phyloP scores from a whole-genome alignment of 2,113 vertebrate species.

The Pungitius pungitius region DNA sequence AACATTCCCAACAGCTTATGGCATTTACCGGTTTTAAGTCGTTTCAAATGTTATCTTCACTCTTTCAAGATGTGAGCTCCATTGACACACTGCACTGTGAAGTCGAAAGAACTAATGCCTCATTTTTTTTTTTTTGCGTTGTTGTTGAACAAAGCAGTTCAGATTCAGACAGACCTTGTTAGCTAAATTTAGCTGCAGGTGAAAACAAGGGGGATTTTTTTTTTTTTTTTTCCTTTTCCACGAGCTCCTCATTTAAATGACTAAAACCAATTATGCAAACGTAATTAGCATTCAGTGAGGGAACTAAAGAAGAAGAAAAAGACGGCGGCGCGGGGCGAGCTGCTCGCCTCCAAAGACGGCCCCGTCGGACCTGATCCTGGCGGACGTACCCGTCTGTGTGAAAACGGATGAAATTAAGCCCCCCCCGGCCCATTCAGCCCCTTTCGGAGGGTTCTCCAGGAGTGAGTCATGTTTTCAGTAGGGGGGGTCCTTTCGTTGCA shows the following conservation, averaged over 20 bases:
- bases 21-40: conserved; percentile 46
- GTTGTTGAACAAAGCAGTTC: conserved; percentile 64
- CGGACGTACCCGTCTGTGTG: conserved; percentile 5
- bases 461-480: background rate
- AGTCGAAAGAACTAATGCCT: conserved; percentile 61
- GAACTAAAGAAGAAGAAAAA: conserved; percentile 38
- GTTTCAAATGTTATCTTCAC: conserved; percentile 62
- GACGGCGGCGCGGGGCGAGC: conserved; percentile 10
- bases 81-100: conserved; percentile 59
- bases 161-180: conserved; percentile 55
- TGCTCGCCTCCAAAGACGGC: conserved; percentile 42
- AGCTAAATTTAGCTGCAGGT: conserved; percentile 71
- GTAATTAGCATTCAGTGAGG: conserved; percentile 67
- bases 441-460: conserved; percentile 4
- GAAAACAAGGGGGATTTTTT: conserved; percentile 50
- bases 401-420: conserved; percentile 21
- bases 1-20: conserved; percentile 62
- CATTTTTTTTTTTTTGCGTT: conserved; percentile 51
- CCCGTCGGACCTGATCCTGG: conserved; percentile 20
- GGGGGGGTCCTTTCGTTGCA: conserved; percentile 18
- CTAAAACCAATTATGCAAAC: conserved; percentile 67
- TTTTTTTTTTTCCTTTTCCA: no score
- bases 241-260: conserved; percentile 61
- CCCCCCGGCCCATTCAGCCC: background rate
- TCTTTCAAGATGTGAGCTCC: conserved; percentile 66